Conservation (phyloP, 2,888 invertebrate genomes). For the Cryptus viduatorius region DNA sequence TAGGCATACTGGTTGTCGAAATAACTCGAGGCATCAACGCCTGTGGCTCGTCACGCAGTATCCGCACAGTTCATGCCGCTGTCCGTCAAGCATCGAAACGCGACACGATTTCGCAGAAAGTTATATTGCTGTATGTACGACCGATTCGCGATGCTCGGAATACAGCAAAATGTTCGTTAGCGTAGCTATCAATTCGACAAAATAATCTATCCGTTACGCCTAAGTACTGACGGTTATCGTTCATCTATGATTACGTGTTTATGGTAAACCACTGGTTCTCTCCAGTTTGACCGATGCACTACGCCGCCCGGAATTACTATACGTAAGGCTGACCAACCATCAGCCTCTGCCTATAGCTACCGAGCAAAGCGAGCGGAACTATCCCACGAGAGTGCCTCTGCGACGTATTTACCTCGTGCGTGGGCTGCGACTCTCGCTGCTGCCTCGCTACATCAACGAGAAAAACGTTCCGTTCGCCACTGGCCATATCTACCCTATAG, state of each 20-base stretch:
- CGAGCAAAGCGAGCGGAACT: neutral
- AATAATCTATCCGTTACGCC: neutral
- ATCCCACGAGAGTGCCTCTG: neutral
- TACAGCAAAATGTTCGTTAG: neutral
- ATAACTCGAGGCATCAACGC: constrained; percentile 17
- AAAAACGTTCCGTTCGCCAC: neutral
- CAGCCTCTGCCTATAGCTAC: constrained; percentile 1
- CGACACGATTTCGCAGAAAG: neutral
- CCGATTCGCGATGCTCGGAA: neutral
- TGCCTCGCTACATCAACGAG: neutral
- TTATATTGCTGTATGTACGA: neutral
- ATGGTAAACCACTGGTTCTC: neutral
- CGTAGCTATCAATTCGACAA: neutral
- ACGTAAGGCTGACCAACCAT: neutral
- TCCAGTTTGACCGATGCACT: constrained; percentile 1
- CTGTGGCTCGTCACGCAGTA: neutral
- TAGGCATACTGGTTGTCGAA: constrained; percentile 1
- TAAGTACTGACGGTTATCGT: neutral
- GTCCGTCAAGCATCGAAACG: constrained; percentile 3
- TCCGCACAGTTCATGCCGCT: constrained; percentile 2
- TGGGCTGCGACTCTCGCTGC: neutral
- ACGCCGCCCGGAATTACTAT: neutral
- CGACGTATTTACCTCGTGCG: constrained; percentile 6
- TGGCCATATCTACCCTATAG: neutral
- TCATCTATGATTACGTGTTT: neutral